Percentiles rank a stretch among this genome's conserved stretches.
Conservation (phyloP, 2,113 vertebrate genomes). For the Numenius arquata region DNA sequence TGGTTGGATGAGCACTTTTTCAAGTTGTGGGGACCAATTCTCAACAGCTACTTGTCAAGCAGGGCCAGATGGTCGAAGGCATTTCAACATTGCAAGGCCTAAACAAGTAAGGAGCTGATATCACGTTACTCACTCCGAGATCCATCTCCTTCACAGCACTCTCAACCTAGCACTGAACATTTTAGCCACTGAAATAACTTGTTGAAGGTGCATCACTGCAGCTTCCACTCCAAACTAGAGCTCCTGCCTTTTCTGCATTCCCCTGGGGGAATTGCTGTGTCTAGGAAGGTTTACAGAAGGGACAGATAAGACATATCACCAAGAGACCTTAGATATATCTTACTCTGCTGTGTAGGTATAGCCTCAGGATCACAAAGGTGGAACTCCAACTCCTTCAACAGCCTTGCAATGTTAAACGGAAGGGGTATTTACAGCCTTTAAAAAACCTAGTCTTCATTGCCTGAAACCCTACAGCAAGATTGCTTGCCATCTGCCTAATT, state of each 20-base stretch:
- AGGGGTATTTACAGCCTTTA: background rate
- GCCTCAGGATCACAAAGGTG: background rate
- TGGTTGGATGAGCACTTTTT: background rate
- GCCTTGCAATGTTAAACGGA: background rate
- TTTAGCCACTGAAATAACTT: background rate
- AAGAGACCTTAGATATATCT: background rate
- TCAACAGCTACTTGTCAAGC: background rate
- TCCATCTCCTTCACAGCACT: background rate
- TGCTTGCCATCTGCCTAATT: conserved; percentile 25
- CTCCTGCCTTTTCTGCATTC: background rate
- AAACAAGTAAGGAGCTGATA: background rate
- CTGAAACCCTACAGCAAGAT: background rate
- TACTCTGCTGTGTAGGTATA: background rate
- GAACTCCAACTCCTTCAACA: background rate
- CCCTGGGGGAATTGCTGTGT: background rate
- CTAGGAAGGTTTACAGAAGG: background rate
- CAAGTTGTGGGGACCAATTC: background rate
- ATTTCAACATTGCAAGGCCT: background rate
- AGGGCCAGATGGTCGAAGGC: background rate
- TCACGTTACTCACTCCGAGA: background rate
- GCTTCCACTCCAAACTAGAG: background rate
- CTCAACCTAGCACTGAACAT: background rate
- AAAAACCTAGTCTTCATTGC: background rate
- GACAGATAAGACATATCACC: background rate
- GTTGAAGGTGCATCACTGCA: background rate